Evolutionary conservation across 2,113 vertebrate species (phyloP).

Genomic region (Pagrus major): DNA sequence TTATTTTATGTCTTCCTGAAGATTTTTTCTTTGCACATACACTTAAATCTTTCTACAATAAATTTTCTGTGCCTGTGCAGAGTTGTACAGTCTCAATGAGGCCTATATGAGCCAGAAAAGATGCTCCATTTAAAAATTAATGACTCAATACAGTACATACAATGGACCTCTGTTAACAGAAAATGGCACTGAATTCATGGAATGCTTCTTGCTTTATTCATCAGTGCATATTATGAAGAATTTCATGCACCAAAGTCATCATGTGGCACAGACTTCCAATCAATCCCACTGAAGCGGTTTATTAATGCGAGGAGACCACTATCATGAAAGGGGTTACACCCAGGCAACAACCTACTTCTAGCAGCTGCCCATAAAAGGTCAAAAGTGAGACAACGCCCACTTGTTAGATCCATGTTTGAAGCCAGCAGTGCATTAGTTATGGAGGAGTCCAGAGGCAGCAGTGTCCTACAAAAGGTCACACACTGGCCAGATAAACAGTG

Average conservation of each 20-base stretch:
- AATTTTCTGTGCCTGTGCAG: not conserved
- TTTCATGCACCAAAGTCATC: not conserved
- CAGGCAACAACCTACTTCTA: conserved; percentile 31
- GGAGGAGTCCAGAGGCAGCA: conserved; percentile 36
- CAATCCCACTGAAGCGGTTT: not conserved
- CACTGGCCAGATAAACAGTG: conserved; percentile 53
- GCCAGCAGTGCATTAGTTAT: conserved; percentile 49
- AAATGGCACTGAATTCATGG: not conserved
- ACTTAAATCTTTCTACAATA: not conserved
- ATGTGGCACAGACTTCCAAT: not conserved
- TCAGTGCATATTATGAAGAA: not conserved
- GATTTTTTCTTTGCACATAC: not conserved
- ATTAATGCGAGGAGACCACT: conserved; percentile 6
- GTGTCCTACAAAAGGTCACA: conserved; percentile 64
- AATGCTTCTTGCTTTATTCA: not conserved
- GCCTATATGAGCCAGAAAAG: not conserved
- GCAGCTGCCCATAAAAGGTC: conserved; percentile 45
- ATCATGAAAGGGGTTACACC: conserved; percentile 19
- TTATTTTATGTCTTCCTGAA: not conserved
- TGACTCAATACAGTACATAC: not conserved
- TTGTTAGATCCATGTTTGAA: conserved; percentile 28
- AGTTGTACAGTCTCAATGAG: not conserved
- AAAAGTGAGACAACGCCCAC: conserved; percentile 61
- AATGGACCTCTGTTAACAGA: conserved; percentile 2
- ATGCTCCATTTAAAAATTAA: not conserved